Evolutionary conservation across 2,113 vertebrate species (phyloP).

Genomic region (Peromyscus leucopus): DNA sequence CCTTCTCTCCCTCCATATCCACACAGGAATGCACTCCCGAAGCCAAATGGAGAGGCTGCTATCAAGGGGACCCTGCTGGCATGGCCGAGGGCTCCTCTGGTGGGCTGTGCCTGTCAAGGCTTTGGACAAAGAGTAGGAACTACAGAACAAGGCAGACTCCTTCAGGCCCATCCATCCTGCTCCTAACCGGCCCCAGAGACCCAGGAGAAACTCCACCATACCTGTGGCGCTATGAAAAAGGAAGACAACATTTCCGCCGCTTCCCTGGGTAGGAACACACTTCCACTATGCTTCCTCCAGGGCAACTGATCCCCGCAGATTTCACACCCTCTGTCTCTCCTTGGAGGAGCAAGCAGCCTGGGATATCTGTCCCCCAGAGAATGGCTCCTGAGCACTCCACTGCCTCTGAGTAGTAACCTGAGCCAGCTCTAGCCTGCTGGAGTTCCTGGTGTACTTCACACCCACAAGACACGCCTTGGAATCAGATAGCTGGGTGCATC

Average conservation of each 20-base stretch:
- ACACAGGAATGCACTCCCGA: slow-evolving; percentile 38
- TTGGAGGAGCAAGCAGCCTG: neutral
- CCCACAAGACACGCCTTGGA: slow-evolving; percentile 51
- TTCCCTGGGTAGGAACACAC: slow-evolving; percentile 47
- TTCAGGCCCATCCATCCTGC: neutral
- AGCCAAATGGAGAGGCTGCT: slow-evolving; percentile 70
- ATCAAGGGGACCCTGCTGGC: slow-evolving; percentile 49
- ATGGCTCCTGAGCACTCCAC: neutral
- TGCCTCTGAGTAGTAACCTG: slow-evolving; percentile 52
- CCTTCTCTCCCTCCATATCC: slow-evolving; percentile 50
- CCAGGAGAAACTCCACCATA: neutral
- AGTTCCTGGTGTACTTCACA: slow-evolving; percentile 73
- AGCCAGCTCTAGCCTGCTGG: slow-evolving; percentile 58
- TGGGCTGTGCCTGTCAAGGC: neutral
- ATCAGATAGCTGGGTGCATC: slow-evolving; percentile 72
- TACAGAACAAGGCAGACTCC: neutral
- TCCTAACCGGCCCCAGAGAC: too few relatives aligned
- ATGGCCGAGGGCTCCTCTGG: slow-evolving; percentile 27
- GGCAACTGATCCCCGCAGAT: slow-evolving; percentile 39
- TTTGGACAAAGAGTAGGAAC: neutral
- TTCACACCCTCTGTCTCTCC: slow-evolving; percentile 29
- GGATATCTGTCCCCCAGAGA: neutral
- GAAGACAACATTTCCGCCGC: slow-evolving; percentile 5
- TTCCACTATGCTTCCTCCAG: slow-evolving; percentile 77
- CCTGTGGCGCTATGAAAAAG: slow-evolving; percentile 24